Evolutionary conservation across 2,888 invertebrate genomes (phyloP).

Genomic region (Hipparchia sbordonii): DNA sequence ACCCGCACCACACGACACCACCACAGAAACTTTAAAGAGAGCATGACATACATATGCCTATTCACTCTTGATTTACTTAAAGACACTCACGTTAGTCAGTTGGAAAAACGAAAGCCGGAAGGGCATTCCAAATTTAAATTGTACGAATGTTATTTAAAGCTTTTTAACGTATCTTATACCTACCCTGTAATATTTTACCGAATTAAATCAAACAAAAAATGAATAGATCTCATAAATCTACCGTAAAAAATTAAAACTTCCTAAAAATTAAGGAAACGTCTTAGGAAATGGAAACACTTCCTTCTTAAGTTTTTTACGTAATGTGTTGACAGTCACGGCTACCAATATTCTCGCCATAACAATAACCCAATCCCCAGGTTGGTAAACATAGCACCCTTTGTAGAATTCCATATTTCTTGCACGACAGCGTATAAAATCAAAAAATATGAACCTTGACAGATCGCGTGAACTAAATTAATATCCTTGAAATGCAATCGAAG

Average conservation of each 20-base stretch:
- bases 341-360: constrained; percentile 61
- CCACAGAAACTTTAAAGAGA: no score
- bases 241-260: constrained; percentile 61
- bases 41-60: no score
- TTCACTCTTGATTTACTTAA: no score
- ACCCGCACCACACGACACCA: no score
- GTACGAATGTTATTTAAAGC: no score
- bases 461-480: constrained; percentile 78
- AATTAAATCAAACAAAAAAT: constrained; percentile 5
- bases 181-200: constrained; percentile 2
- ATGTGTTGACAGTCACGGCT: constrained; percentile 74
- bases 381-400: constrained; percentile 73
- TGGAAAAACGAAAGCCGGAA: no score
- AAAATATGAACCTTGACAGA: constrained; percentile 77
- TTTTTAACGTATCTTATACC: no score
- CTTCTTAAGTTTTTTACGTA: constrained; percentile 62
- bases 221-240: constrained; percentile 27
- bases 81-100: no score
- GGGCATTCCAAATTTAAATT: no score
- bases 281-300: constrained; percentile 62
- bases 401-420: constrained; percentile 61
- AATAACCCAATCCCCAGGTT: constrained; percentile 70
- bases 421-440: constrained; percentile 71
- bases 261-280: constrained; percentile 56
- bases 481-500: constrained; percentile 81